Evolutionary conservation across 1,140 invertebrate genomes (phyloP).

Genomic region (Drosophila paulistorum): DNA sequence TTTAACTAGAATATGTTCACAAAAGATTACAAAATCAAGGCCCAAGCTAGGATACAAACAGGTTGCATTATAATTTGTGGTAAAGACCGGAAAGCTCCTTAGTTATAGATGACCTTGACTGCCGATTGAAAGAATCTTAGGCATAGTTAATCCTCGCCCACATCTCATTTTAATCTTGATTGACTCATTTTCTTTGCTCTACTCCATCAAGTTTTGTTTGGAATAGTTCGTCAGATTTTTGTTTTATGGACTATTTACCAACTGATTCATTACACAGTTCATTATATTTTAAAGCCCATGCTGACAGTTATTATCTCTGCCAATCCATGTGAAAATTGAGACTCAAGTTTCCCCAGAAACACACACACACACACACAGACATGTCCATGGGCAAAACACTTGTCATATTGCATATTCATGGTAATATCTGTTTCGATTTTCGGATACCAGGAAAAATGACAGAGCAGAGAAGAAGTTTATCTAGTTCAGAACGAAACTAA

Average conservation of each 20-base stretch:
- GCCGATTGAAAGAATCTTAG: no score
- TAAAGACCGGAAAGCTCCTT: no score
- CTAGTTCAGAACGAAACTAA: conserved; percentile 32
- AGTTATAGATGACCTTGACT: no score
- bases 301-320: conserved; percentile 4
- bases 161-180: no score
- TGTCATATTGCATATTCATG: neutral
- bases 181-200: neutral
- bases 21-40: conserved; percentile 9
- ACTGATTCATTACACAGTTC: conserved; percentile 4
- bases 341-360: neutral
- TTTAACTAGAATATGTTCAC: neutral
- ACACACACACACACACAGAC: neutral
- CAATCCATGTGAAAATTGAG: neutral
- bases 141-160: no score
- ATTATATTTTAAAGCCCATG: neutral
- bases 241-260: neutral
- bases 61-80: neutral
- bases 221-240: conserved; percentile 1
- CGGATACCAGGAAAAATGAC: conserved; percentile 14
- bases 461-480: neutral
- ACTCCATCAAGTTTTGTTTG: neutral
- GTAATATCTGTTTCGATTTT: neutral
- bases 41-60: neutral
- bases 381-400: neutral